These are phyloP conservation scores for Orius laevigatus DNA, from an alignment of 1,140 invertebrate genomes.

Conservation along the genomic window DNA sequence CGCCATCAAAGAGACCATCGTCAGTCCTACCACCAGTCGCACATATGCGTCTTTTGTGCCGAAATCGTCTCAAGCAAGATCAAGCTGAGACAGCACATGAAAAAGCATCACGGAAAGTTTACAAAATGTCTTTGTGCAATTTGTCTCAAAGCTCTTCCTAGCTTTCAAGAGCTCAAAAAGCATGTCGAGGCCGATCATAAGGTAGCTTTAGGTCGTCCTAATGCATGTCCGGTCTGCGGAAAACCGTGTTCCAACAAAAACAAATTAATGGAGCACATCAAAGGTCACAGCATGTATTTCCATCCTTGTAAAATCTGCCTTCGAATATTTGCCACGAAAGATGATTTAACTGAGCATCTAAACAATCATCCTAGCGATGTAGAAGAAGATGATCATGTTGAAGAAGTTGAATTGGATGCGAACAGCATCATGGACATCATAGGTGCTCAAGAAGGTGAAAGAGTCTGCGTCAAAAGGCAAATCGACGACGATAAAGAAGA, in stretches of 20 bases:
- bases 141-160: conserved; percentile 37
- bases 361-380: conserved; percentile 21
- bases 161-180: conserved; percentile 35
- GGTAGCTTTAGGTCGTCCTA: conserved; percentile 31
- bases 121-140: conserved; percentile 38
- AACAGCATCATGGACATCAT: conserved; percentile 15
- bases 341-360: conserved; percentile 25
- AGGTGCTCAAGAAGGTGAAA: conserved; percentile 13
- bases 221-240: conserved; percentile 41
- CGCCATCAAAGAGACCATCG: conserved; percentile 35
- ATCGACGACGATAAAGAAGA: conserved; percentile 5
- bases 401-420: conserved; percentile 14
- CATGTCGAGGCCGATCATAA: conserved; percentile 36
- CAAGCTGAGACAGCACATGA: conserved; percentile 41
- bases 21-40: conserved; percentile 29
- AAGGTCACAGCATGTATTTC: conserved; percentile 39
- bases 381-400: conserved; percentile 14
- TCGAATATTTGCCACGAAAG: conserved; percentile 35
- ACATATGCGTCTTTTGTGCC: conserved; percentile 38
- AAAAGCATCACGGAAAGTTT: conserved; percentile 25
- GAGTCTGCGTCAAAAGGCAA: conserved; percentile 2
- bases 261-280: conserved; percentile 42
- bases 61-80: conserved; percentile 39
- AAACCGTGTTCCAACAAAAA: conserved; percentile 41
- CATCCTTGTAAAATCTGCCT: conserved; percentile 40